Evolutionary conservation across 2,113 vertebrate species (phyloP), one percentile per base, ranked within the genome.

Genomic region (Brachypodius melanocephalos): DNA sequence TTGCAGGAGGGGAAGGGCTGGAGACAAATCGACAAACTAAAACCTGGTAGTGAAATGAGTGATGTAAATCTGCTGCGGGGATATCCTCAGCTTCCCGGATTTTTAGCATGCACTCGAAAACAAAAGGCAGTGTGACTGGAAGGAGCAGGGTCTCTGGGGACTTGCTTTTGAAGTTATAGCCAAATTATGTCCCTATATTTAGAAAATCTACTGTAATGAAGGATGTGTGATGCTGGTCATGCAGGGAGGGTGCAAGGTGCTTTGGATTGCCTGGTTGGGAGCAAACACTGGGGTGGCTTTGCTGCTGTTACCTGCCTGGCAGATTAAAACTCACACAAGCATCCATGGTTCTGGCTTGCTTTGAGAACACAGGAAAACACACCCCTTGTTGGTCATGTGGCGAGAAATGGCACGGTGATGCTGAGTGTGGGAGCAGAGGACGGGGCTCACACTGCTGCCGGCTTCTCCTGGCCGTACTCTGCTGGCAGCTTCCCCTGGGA

Each of bases 271-370:
- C 17, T 14, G 19, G 4, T 14, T 14, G 25, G 29, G 22, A 77
- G 54, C 0, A 0, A 88, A 52, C 1, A 1, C 34, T 0, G 2
- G 12, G 10, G 5, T 48, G 18, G 43, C 57, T 78, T 63, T 59
- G 46, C 55, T 69, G n/a, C 34, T 43, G 22, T 54, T 85, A 49
- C 65, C 65, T 55, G 31, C 32, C 57, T 49, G 61, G 43, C 42
- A 59, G 51, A 25, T 59, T 12, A 46, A 49, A 85, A 34, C 32
- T 57, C 6, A 0, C 8, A 17, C 7, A 15, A 46, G 34, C 22
- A 34, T 26, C 6, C 1, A 0, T 58, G 36, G 14, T 17, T 63
- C 81, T 83, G 82, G 26, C 57, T 88, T 55, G 57, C 32, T 85
- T 52, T 80, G 48, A 55, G 49, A 65, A 17, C 2, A 5, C 12